Evolutionary conservation across 2,797 vertebrate genomes (phyloP), one percentile per base, ranked within the genome.

Genomic region (Onychomys torridus): DNA sequence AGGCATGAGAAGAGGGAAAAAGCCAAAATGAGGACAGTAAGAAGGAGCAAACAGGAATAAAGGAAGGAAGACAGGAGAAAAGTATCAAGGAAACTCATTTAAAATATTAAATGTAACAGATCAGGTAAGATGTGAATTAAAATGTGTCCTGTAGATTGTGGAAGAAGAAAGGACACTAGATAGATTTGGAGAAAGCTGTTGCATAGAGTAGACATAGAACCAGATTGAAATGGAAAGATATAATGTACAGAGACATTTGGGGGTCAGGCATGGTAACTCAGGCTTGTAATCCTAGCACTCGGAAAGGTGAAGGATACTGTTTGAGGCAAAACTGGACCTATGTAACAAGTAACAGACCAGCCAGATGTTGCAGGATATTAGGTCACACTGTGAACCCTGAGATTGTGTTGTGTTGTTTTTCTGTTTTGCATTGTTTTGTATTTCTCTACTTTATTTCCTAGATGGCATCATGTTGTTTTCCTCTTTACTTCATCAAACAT

Each of bases 171-270:
- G 29, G 37, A 81, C 88, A 55, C 63, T 90, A 91, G 67, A 65
- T 90, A 85, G 75, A 81, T 91, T 93, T 89, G 57, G 55, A 92
- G 88, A 77, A 93, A 67, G 43, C 43, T 71, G n/a, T 90, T 92
- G 69, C 34, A 63, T 67, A 90, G 90, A 43, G 57, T 63, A 90
- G 90, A 43, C 65, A 16, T 1, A 37, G 83, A 52, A 93, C 40
- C 57, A 29, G n/a, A 85, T 13, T 46, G 49, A 78, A 67, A 25
- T 63, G 40, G 65, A 57, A 86, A 95, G 21, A 37, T 69, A 75
- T 61, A 57, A 12, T 52, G 12, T 83, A 46, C 71, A 86, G 79
- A 82, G 16, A 79, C 67, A 32, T 21, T 87, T 86, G 49, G 49
- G 65, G 37, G 37, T 27, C 12, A 57, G 37, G 37, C 6, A n/a